Base-by-base conservation (phyloP, 2,113 vertebrate genomes). In the Morone saxatilis region DNA sequence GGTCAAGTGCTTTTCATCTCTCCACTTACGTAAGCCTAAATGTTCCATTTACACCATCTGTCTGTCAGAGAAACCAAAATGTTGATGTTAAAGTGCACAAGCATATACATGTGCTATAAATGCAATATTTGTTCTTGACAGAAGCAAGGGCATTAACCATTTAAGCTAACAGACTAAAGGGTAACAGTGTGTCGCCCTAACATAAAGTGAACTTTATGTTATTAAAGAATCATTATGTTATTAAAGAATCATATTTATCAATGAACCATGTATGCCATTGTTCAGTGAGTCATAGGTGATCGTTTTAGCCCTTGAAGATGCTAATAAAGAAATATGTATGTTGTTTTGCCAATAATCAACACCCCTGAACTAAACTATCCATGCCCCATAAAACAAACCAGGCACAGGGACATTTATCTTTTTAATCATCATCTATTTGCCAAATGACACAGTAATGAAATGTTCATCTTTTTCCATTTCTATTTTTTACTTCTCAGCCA, bases 281-380 rank as follows among this genome's bases (percentile, higher is more conserved):
- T 83, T 78, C 65, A 91, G 51, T 81, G 77, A 89, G 47, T 84
- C 78, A 75, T 68, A 86, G 76, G 86, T 50, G 76, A 78, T 81
- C 41, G 41, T 72, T 62, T 72, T 50, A 72, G 62, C 57, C 56
- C 70, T 51, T 73, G 79, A 87, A 91, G 80, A 90, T 89, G 91
- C 75, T 78, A 77, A 87, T 73, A 78, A 73, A 78, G 63, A 89
- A 83, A 90, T 54, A 11, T 81, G 53, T 54, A 63, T 74, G 72
- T 80, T 92, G 80, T 89, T 92, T 88, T 91, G 87, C 83, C 87
- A 89, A 83, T 84, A 88, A 90, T 78, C 71, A 76, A 77, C 76
- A 86, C 76, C 80, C 82, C 83, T 89, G 83, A 82, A 78, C 84
- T 73, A 78, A 90, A 89, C 82, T 72, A 65, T 71, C 76, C 76